These are phyloP conservation scores for Tyrophagus putrescentiae DNA, from an alignment of 1,140 invertebrate species.

Conservation along the genomic window DNA sequence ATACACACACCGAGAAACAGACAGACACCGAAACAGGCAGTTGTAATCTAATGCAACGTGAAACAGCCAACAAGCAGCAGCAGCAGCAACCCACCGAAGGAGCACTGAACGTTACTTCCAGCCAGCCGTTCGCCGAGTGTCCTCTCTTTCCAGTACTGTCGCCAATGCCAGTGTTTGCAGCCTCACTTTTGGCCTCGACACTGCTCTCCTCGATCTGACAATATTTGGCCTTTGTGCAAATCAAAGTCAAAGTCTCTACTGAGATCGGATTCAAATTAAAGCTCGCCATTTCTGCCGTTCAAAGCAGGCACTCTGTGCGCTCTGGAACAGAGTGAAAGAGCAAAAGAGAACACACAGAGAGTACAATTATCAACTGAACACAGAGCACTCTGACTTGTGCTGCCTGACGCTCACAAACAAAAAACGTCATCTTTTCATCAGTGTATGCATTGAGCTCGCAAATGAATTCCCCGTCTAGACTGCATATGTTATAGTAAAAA, in stretches of 20 bases:
- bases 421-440: neutral
- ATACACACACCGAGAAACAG: no score
- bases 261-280: conserved; percentile 14
- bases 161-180: no score
- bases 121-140: neutral
- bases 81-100: no score
- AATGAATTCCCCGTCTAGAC: neutral
- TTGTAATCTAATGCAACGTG: conserved; percentile 14
- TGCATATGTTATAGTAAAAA: conserved; percentile 13
- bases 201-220: neutral
- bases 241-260: conserved; percentile 7
- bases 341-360: neutral
- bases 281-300: neutral
- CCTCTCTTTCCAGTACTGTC: neutral
- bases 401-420: neutral
- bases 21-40: no score
- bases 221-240: conserved; percentile 12
- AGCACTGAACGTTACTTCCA: neutral
- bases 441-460: neutral
- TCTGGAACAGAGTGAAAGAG: no score
- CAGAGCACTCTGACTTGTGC: no score
- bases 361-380: conserved; percentile 5
- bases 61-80: neutral
- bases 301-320: neutral
- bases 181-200: no score